Percentiles rank a stretch among this genome's conserved stretches.
phyloP scores from a whole-genome alignment of 2,113 vertebrate species.

The Lutjanus erythropterus region DNA sequence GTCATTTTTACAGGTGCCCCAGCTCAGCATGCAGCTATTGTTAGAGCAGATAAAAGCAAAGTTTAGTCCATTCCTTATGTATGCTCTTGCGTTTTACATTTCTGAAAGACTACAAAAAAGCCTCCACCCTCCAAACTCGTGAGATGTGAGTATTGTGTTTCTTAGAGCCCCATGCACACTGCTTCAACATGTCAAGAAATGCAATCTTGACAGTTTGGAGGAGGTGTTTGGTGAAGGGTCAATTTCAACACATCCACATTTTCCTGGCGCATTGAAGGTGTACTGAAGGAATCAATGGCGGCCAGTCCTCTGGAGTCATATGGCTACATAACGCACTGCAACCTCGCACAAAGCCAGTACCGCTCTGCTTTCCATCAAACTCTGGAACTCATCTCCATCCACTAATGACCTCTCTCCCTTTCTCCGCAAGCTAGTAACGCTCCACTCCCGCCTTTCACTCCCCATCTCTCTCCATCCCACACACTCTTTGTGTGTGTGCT shows the following conservation, averaged over 20 bases:
- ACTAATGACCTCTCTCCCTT: slow-evolving; percentile 74
- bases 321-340: not conserved
- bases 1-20: no score
- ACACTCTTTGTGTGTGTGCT: slow-evolving; percentile 69
- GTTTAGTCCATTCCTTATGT: no score
- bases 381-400: slow-evolving; percentile 66
- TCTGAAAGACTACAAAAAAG: no score
- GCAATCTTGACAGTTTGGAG: no score
- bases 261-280: not conserved
- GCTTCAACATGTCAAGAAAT: no score
- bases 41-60: no score
- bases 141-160: no score
- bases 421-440: slow-evolving; percentile 43
- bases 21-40: no score
- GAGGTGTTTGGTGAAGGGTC: no score
- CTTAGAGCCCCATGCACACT: no score
- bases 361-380: slow-evolving; percentile 44
- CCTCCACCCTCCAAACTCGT: no score
- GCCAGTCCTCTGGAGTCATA: slow-evolving; percentile 13
- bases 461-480: slow-evolving; percentile 55
- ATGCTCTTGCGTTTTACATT: no score
- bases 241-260: slow-evolving; percentile 11
- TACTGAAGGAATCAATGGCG: slow-evolving; percentile 53
- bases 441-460: slow-evolving; percentile 57
- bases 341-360: slow-evolving; percentile 51